phyloP scores from a whole-genome alignment of 2,888 invertebrate species.

The Cryptosula pallasiana region DNA sequence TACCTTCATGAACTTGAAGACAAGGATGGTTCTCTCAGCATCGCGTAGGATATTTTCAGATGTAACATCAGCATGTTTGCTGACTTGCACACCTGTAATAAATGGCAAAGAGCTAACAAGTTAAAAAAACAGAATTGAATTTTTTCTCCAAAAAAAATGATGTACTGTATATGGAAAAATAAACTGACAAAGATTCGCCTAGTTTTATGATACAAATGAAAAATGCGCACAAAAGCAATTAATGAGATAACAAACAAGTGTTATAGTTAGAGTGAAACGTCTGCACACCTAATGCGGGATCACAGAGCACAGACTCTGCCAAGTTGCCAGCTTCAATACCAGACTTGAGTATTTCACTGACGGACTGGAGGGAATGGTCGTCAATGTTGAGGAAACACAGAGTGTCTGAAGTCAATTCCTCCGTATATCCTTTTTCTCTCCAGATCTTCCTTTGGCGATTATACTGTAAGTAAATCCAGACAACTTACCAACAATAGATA shows the following conservation, averaged over 20 bases:
- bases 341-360: background rate
- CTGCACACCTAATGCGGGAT: constrained; percentile 17
- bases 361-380: background rate
- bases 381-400: background rate
- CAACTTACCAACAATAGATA: background rate
- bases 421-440: constrained; percentile 3
- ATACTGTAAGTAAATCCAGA: background rate
- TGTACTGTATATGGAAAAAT: too few species aligned
- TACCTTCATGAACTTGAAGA: constrained; percentile 18
- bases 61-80: constrained; percentile 20
- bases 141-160: too few species aligned
- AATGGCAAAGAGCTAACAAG: background rate
- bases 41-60: background rate
- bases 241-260: too few species aligned
- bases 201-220: too few species aligned
- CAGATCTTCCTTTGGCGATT: background rate
- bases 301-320: background rate
- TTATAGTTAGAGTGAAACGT: too few species aligned
- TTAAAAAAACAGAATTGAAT: background rate
- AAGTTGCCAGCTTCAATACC: constrained; percentile 1
- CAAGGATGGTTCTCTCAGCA: constrained; percentile 1
- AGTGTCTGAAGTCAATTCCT: constrained; percentile 3
- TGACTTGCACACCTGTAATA: constrained; percentile 5
- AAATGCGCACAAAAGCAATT: too few species aligned
- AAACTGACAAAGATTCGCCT: too few species aligned